Evolutionary conservation across 2,113 vertebrate genomes (phyloP), one percentile per base, ranked within the genome.

Genomic region (Hypocryptadius cinnamomeus): DNA sequence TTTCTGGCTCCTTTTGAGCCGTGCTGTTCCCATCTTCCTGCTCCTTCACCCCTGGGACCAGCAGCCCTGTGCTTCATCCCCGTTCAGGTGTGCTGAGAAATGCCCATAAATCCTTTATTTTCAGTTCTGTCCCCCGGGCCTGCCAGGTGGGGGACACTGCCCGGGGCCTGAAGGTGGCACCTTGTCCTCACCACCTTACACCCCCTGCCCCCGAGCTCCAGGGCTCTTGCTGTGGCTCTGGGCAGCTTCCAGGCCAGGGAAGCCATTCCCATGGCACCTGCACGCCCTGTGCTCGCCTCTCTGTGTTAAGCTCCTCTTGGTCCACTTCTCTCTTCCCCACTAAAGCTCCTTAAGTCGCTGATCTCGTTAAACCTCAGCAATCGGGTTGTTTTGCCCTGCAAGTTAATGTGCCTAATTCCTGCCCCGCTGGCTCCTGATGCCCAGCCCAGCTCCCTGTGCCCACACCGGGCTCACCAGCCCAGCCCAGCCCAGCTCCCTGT

Each of bases 401-500:
- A 37, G 53, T 61, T 57, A 61, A 89, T 5, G 80, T 39, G 25
- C 51, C 83, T 47, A 33, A 89, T 82, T 89, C 87, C 79, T 21
- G 37, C 30, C 73, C 4, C 1, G 13, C 47, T 48, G 1, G 3
- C 27, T 48, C 51, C 79, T 5, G 44, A 9, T 0, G 5, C 60
- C 64, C 78, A 24, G 53, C 42, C 19, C 13, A 15, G 14, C n/a
- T 2, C 74, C n/a, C 44, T 1, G 4, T 17, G 61, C 77, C 76
- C 87, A 21, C 2, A 0, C 0, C 0, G 30, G n/a, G 23, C 8
- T 1, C 30, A 40, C 4, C 0, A 23, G 8, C 35, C 40, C 61
- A 27, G 47, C 23, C 0, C 23, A 3, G 42, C 42, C 17, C 40
- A 40, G 40, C 40, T 2, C 74, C n/a, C 44, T 1, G 4, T 17